Percentiles rank a stretch among this genome's conserved stretches.
Conservation (phyloP, 2,113 vertebrate genomes). For the Tetraodon nigroviridis region DNA sequence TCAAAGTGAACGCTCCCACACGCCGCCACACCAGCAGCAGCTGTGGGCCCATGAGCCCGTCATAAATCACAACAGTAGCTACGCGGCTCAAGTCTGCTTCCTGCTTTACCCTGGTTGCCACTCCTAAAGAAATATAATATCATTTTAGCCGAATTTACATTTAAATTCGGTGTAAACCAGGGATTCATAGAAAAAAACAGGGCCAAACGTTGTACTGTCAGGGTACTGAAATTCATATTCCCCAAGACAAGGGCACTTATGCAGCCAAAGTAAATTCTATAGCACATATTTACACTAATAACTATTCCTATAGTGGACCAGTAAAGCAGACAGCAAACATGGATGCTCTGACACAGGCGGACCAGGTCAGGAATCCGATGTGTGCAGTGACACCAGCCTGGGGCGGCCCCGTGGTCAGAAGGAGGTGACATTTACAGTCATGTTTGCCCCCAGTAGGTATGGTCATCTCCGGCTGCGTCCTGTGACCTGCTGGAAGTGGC, state of each 20-base stretch:
- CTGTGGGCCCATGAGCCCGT: constrained; percentile 1
- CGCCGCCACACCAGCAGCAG: constrained; percentile 21
- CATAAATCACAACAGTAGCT: constrained; percentile 27
- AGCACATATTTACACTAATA: too few species aligned
- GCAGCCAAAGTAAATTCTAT: too few species aligned
- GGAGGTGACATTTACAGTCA: constrained; percentile 68
- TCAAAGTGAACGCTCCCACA: constrained; percentile 31
- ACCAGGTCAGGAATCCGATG: constrained; percentile 25
- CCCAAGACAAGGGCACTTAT: too few species aligned
- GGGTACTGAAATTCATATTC: background rate
- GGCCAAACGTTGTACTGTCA: background rate
- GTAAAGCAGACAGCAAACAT: constrained; percentile 7
- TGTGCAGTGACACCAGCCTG: constrained; percentile 26
- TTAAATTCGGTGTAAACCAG: background rate
- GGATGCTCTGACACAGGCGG: background rate
- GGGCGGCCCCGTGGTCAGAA: constrained; percentile 38
- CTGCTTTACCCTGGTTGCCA: background rate
- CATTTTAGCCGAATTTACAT: background rate
- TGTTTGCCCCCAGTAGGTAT: constrained; percentile 61
- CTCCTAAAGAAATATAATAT: background rate
- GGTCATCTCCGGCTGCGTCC: constrained; percentile 50
- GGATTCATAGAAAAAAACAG: background rate
- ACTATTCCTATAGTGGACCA: too few species aligned
- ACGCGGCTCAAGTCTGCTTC: constrained; percentile 6
- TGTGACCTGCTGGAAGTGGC: constrained; percentile 51